Evolutionary conservation across 2,113 vertebrate genomes (phyloP).

Genomic region (Melanerpes aurifrons): DNA sequence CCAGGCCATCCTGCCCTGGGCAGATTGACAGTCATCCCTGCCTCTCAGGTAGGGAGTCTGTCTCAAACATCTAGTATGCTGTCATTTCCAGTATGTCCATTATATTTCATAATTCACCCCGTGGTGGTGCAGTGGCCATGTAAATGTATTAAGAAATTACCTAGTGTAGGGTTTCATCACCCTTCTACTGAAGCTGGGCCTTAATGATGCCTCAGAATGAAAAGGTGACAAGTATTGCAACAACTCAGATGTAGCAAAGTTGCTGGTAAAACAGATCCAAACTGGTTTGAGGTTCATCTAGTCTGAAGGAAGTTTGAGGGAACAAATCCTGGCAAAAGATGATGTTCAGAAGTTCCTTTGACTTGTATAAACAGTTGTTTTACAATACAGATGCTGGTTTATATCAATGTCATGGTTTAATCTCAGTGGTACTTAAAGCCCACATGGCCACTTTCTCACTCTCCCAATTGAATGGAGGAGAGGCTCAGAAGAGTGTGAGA

Average conservation of each 20-base stretch:
- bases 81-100: accelerated
- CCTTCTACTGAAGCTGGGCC: neutral
- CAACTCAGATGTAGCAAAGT: neutral
- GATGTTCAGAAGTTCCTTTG: neutral
- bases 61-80: accelerated
- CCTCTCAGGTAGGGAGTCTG: accelerated
- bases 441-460: neutral
- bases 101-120: neutral
- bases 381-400: neutral
- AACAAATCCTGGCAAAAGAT: neutral
- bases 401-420: neutral
- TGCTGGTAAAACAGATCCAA: neutral
- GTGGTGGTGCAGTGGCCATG: too few species aligned
- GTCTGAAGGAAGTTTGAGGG: neutral
- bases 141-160: neutral
- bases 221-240: accelerated
- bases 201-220: neutral
- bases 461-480: neutral
- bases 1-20: neutral
- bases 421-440: neutral
- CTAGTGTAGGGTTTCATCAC: neutral
- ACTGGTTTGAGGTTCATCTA: neutral
- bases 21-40: neutral
- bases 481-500: neutral
- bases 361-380: neutral